Evolutionary conservation across 2,888 invertebrate genomes (phyloP), one percentile per base, ranked within the genome.

Genomic region (Drosophila buzzatii): DNA sequence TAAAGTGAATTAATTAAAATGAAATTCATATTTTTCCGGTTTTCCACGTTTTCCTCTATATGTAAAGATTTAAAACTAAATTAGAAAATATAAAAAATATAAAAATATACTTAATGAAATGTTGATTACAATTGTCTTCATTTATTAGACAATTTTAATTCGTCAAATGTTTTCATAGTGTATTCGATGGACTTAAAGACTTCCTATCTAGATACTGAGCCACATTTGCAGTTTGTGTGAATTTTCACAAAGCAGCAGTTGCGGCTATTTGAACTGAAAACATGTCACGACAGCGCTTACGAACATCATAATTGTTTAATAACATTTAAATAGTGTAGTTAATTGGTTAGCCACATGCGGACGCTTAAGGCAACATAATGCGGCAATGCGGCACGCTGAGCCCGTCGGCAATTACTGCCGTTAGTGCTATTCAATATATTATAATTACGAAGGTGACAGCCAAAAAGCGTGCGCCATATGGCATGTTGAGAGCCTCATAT

Each of bases 281-380:
- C 53, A 47, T 76, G 62, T 64, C 78, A 80, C 75, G 73, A 53
- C 44, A 65, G 57, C 61, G 53, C 59, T 60, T 71, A 79, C 52
- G 72, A 77, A 70, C 69, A 70, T 58, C 68, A 74, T 85, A 74
- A 82, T 79, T 80, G 70, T 49, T 85, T 57, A 56, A 72, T 72
- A 69, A 64, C 56, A 70, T 85, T 82, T 70, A 66, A 59, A 67
- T 66, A 59, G 58, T 49, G 58, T 63, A 73, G 62, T 76, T 64
- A 72, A 76, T 73, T 76, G 73, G 57, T 51, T 60, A 45, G 47
- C 66, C 66, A 51, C 65, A 57, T 70, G 56, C 79, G 59, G 52
- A n/a, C 42, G 45, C 37, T 18, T 49, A 37, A 62, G 76, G 63
- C 57, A 66, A 49, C 33, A 63, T 27, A 59, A 20, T 14, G 52